phyloP scores from a whole-genome alignment of 2,888 invertebrate genomes.

The Merodon equestris region DNA sequence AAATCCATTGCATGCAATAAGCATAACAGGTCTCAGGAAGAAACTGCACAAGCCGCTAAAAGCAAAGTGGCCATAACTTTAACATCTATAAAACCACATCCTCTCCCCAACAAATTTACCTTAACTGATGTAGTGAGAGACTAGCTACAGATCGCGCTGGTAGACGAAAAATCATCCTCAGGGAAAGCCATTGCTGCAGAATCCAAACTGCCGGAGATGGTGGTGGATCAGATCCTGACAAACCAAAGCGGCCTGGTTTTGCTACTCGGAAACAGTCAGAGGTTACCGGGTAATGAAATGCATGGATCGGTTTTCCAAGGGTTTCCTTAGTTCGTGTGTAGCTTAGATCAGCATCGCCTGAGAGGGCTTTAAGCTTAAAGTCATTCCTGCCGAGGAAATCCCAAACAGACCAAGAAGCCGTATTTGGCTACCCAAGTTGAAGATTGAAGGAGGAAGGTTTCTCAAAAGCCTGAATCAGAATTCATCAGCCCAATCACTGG shows the following conservation, averaged over 20 bases:
- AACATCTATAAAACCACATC: background rate
- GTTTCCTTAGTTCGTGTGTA: background rate
- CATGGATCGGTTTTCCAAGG: background rate
- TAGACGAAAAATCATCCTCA: too few species aligned
- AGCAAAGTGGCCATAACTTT: background rate
- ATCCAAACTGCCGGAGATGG: too few species aligned
- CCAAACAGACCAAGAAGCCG: too few species aligned
- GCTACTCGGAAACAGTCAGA: background rate
- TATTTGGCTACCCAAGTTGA: too few species aligned
- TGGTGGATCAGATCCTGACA: background rate
- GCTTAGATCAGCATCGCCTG: background rate
- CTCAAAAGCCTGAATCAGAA: too few species aligned
- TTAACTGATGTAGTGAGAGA: background rate
- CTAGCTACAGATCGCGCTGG: background rate
- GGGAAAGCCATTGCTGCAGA: background rate
- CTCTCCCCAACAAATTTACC: background rate
- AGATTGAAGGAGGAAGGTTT: too few species aligned
- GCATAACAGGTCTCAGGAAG: too few species aligned
- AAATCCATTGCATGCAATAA: too few species aligned
- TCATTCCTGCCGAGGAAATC: too few species aligned
- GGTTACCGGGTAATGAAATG: background rate
- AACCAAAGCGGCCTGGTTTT: background rate
- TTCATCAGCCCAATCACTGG: too few species aligned
- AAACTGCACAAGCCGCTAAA: background rate
- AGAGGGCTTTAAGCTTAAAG: background rate